A percentile compares a stretch with the other conserved stretches of the same genome.
phyloP scores from a whole-genome alignment of 2,888 invertebrate species.

The Drosophila eohydei region DNA sequence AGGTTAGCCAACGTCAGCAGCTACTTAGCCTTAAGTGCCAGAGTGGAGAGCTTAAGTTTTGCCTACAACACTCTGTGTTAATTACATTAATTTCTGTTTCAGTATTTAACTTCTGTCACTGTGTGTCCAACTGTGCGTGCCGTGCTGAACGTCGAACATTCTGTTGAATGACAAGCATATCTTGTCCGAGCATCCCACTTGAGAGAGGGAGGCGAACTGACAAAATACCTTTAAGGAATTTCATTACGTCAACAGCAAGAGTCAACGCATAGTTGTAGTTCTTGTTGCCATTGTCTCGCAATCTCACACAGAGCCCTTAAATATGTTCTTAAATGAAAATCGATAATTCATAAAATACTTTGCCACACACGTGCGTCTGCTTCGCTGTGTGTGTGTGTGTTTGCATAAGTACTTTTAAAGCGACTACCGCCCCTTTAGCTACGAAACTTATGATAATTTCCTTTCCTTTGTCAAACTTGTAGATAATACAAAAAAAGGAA shows the following conservation, averaged over 20 bases:
- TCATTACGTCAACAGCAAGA: slow-evolving; percentile 53
- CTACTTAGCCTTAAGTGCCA: slow-evolving; percentile 19
- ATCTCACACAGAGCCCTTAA: slow-evolving; percentile 37
- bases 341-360: slow-evolving; percentile 64
- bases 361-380: slow-evolving; percentile 19
- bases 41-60: slow-evolving; percentile 23
- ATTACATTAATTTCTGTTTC: slow-evolving; percentile 54
- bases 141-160: slow-evolving; percentile 9
- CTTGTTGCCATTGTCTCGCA: slow-evolving; percentile 31
- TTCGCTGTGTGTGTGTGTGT: slow-evolving; percentile 19
- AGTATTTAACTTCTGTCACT: slow-evolving; percentile 24
- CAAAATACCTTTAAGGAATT: slow-evolving; percentile 55
- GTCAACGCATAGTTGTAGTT: slow-evolving; percentile 25
- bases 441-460: slow-evolving; percentile 69
- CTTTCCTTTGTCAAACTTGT: slow-evolving; percentile 66
- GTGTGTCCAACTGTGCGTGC: slow-evolving; percentile 14
- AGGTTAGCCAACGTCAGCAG: slow-evolving; percentile 8
- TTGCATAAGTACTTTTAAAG: slow-evolving; percentile 59
- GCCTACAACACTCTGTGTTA: slow-evolving; percentile 40
- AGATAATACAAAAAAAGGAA: slow-evolving; percentile 45
- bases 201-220: neutral
- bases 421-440: slow-evolving; percentile 32
- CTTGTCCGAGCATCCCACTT: slow-evolving; percentile 8
- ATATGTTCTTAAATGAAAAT: slow-evolving; percentile 68
- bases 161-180: slow-evolving; percentile 25